phyloP scores from a whole-genome alignment of 2,888 invertebrate genomes.

The Apeira syringaria region DNA sequence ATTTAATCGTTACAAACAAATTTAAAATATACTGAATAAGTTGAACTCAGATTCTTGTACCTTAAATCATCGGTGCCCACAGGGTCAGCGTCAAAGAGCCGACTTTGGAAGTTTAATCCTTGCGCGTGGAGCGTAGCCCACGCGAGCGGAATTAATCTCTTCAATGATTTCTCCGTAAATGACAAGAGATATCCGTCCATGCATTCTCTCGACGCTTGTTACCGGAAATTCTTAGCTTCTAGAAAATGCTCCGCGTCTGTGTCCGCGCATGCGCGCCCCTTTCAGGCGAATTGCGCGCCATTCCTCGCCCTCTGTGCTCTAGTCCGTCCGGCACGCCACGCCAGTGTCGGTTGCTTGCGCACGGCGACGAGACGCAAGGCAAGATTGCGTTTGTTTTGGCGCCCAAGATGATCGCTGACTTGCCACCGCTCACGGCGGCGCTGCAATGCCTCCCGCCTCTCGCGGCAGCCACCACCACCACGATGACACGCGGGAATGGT shows the following conservation, averaged over 20 bases:
- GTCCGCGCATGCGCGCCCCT: slow-evolving; percentile 67
- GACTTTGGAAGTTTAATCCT: too few species aligned
- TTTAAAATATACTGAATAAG: too few species aligned
- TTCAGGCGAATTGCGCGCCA: slow-evolving; percentile 64
- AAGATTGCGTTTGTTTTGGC: slow-evolving; percentile 38
- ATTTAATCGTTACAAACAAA: too few species aligned
- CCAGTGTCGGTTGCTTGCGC: slow-evolving; percentile 67
- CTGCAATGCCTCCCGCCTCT: slow-evolving; percentile 45
- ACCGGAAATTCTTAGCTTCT: slow-evolving; percentile 58
- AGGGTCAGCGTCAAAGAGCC: too few species aligned
- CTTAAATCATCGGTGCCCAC: too few species aligned
- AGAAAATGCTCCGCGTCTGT: slow-evolving; percentile 70
- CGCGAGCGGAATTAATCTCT: too few species aligned
- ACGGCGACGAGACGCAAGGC: slow-evolving; percentile 56
- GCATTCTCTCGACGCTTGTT: slow-evolving; percentile 38
- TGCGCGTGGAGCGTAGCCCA: too few species aligned
- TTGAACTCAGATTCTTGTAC: too few species aligned
- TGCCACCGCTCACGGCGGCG: slow-evolving; percentile 51
- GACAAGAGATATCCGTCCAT: slow-evolving; percentile 30
- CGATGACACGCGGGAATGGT: slow-evolving; percentile 32
- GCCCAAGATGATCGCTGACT: slow-evolving; percentile 66
- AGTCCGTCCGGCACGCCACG: slow-evolving; percentile 7
- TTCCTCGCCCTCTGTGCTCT: slow-evolving; percentile 18
- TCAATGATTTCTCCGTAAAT: slow-evolving; percentile 16
- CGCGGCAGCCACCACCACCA: slow-evolving; percentile 28